These are phyloP conservation scores for Clusia tigrina DNA, from an alignment of 2,888 invertebrate species.

Conservation along the genomic window DNA sequence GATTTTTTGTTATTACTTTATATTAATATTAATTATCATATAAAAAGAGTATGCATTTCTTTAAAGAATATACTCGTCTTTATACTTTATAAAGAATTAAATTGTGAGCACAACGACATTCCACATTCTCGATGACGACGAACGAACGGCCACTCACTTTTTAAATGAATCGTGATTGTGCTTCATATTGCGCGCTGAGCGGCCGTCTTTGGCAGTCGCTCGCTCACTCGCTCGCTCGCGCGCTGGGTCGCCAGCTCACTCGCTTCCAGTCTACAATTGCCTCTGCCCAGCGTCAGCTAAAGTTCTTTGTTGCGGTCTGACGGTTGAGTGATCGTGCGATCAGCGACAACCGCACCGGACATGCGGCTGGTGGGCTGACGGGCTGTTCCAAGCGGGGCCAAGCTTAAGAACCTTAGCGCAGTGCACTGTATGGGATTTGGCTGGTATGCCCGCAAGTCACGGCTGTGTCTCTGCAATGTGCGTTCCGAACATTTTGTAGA, in stretches of 20 bases:
- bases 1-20: background rate
- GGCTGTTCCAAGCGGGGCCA: background rate
- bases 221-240: background rate
- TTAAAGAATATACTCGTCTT: too few species aligned
- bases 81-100: slow-evolving; percentile 18
- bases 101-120: slow-evolving; percentile 1
- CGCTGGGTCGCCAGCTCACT: background rate
- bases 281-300: background rate
- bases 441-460: background rate
- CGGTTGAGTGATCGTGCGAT: slow-evolving; percentile 34
- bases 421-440: background rate
- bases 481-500: background rate
- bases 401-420: background rate
- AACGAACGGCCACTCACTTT: slow-evolving; percentile 14
- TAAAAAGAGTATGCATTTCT: slow-evolving; percentile 16
- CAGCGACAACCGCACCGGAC: slow-evolving; percentile 2
- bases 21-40: slow-evolving; percentile 11
- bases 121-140: too few species aligned
- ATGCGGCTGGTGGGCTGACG: too few species aligned
- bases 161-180: slow-evolving; percentile 18
- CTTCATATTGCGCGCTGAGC: slow-evolving; percentile 2
- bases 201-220: too few species aligned
- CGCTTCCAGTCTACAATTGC: slow-evolving; percentile 4
- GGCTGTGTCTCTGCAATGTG: background rate
- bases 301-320: slow-evolving; percentile 39